phyloP scores from a whole-genome alignment of 53 echinoderm and acorn worm genomes.

The Holothuria scabra region DNA sequence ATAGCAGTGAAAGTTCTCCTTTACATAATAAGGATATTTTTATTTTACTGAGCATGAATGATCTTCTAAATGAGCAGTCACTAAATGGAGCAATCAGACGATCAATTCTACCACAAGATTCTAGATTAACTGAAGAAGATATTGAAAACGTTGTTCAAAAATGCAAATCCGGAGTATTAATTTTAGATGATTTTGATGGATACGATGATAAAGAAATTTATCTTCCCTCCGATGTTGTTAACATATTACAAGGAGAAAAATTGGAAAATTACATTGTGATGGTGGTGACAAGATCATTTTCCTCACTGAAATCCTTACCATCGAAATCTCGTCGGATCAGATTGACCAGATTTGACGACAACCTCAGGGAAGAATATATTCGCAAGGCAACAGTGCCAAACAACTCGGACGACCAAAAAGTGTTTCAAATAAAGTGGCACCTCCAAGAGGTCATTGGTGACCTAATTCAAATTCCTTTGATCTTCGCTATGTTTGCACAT shows the following conservation, averaged over 20 bases:
- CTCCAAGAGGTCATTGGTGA: not conserved
- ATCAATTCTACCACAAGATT: not conserved
- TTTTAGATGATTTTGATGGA: slow-evolving; percentile 11
- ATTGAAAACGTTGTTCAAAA: not conserved
- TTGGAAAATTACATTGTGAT: not conserved
- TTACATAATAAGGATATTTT: not conserved
- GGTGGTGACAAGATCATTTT: not conserved
- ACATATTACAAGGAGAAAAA: not conserved
- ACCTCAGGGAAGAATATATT: not conserved
- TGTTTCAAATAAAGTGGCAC: not conserved
- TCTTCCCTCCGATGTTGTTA: not conserved
- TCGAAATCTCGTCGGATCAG: not conserved
- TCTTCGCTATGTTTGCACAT: slow-evolving; percentile 13
- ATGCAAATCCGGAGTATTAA: not conserved
- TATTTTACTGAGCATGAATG: not conserved
- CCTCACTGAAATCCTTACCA: not conserved
- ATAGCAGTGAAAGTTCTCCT: not conserved
- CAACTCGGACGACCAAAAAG: not conserved
- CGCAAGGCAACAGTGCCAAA: not conserved
- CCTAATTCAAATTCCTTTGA: not conserved
- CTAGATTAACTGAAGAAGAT: not conserved
- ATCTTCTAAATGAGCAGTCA: not conserved
- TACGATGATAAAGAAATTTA: not conserved
- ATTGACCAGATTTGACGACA: slow-evolving; percentile 16
- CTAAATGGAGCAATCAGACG: not conserved